phyloP scores from a whole-genome alignment of 2,113 vertebrate species.

The Pluvianellus socialis region DNA sequence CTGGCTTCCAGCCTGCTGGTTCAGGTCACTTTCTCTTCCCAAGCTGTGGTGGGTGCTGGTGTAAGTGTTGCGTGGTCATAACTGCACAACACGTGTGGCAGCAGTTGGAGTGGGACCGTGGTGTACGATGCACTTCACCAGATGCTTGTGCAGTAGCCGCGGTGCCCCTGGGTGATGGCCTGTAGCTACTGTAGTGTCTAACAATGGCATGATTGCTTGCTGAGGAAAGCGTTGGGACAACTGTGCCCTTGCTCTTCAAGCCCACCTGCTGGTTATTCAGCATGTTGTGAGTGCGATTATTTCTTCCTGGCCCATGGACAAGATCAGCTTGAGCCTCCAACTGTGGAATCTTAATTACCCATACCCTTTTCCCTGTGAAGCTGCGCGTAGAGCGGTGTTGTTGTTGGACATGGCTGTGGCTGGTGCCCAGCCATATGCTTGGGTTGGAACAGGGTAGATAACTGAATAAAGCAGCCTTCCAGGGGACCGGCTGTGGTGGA shows the following conservation, averaged over 20 bases:
- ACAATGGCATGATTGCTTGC: background rate
- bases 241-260: background rate
- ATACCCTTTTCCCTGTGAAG: background rate
- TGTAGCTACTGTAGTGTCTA: background rate
- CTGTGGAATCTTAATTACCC: background rate
- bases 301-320: background rate
- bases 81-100: fast-evolving
- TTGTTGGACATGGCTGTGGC: background rate
- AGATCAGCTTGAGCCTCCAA: background rate
- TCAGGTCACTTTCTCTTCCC: background rate
- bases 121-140: fast-evolving
- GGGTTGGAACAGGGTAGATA: background rate
- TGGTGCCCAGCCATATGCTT: background rate
- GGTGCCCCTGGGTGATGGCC: background rate
- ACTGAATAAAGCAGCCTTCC: background rate
- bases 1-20: background rate
- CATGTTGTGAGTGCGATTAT: background rate
- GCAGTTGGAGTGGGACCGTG: background rate
- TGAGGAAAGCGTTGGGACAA: background rate
- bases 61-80: fast-evolving
- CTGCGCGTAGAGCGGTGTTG: fast-evolving
- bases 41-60: background rate
- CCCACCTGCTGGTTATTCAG: background rate
- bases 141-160: background rate
- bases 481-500: background rate